Evolutionary conservation across 2,113 vertebrate genomes (phyloP), one percentile per base, ranked within the genome.

Genomic region (Pseudorhombus dupliciocellatus): DNA sequence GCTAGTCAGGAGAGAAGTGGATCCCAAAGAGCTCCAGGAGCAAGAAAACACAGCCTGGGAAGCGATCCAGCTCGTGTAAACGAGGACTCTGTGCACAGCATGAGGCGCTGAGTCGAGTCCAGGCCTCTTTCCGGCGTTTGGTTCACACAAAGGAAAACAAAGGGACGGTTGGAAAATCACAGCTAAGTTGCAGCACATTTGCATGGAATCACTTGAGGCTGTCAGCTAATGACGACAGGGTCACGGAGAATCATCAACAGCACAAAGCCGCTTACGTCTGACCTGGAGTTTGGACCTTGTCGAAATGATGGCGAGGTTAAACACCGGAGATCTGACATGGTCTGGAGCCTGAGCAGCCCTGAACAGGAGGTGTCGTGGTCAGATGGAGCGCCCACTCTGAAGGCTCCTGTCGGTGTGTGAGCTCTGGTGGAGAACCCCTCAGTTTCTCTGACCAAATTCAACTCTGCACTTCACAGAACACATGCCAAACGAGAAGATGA

Each of bases 11-110:
- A 69, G 75, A 53, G 16, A 72, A 79, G 72, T 7, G 30, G 63
- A 64, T 53, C 75, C 73, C 37, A 34, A 52, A 62, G 30, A 66
- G 64, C 30, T 63, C 80, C 21, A 11, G 56, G 66, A 80, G 81
- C 61, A 53, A 63, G 21, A 51, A 77, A 70, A 50, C 58, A 77
- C 58, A 75, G 74, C 63, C 86, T n/a, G 82, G 80, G 87, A 88
- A 76, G 9, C 0, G 1, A 18, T 77, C 80, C 79, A 75, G 60
- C 1, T 46, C 28, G 31, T 73, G 75, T 73, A 73, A 80, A 81
- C 14, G 0, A 37, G 58, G 54, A 77, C 56, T 70, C 54, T 77
- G 46, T 40, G 58, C 67, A 9, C 78, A 75, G 75, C 73, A 80
- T 78, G 87, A 53, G 64, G 77, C 44, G 77, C 61, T 70, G 14